A percentile compares a stretch with the other conserved stretches of the same genome.
These are phyloP conservation scores for Epirrhoe tristata DNA, from an alignment of 2,888 invertebrate genomes.

Conservation along the genomic window DNA sequence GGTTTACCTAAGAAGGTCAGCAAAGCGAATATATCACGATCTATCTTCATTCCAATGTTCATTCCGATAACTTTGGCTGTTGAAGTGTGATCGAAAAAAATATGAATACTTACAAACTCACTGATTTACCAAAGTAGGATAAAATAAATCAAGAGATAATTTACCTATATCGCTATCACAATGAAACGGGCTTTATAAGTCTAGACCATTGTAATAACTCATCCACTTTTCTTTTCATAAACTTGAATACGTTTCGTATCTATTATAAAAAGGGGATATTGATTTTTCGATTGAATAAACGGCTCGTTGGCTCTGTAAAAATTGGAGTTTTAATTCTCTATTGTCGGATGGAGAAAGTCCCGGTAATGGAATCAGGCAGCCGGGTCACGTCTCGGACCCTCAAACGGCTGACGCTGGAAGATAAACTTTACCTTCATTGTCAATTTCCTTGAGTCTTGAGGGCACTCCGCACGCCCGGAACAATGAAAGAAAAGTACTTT, in stretches of 20 bases:
- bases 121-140: too few relatives aligned
- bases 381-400: constrained; percentile 77
- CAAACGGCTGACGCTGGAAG: constrained; percentile 79
- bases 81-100: too few relatives aligned
- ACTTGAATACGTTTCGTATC: constrained; percentile 52
- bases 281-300: constrained; percentile 73
- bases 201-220: constrained; percentile 25
- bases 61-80: too few relatives aligned
- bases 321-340: constrained; percentile 75
- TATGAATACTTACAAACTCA: too few relatives aligned
- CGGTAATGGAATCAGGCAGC: constrained; percentile 74
- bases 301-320: constrained; percentile 68
- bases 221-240: constrained; percentile 39
- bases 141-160: neutral
- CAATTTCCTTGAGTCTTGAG: constrained; percentile 79
- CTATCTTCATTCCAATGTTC: too few relatives aligned
- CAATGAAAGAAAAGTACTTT: constrained; percentile 80
- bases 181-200: constrained; percentile 9
- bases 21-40: too few relatives aligned
- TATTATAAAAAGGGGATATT: constrained; percentile 56
- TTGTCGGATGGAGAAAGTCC: constrained; percentile 60
- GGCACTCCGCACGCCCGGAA: constrained; percentile 71
- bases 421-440: constrained; percentile 84
- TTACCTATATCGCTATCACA: neutral
- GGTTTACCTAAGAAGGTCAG: neutral